A percentile compares a stretch with the other conserved stretches of the same genome.
Evolutionary conservation across 2,113 vertebrate genomes (phyloP).

Genomic region (Toxotes chatareus): DNA sequence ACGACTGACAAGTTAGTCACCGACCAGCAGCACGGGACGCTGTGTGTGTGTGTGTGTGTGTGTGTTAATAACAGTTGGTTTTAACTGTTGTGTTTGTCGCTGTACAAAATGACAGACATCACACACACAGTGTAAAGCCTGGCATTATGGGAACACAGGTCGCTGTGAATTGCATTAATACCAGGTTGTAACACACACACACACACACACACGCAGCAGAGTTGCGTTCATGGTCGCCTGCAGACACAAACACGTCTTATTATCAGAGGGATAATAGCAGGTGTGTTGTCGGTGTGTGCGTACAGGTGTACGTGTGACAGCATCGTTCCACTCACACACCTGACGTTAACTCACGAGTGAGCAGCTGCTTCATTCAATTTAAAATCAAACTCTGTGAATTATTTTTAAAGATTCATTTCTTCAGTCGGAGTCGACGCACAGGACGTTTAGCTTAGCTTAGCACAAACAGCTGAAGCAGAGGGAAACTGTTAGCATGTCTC

Average conservation of each 20-base stretch:
- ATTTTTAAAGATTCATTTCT: too few relatives aligned
- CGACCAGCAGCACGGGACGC: neutral
- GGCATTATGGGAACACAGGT: conserved; percentile 50
- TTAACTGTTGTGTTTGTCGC: conserved; percentile 35
- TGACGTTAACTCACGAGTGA: conserved; percentile 16
- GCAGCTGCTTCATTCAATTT: too few relatives aligned
- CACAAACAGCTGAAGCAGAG: too few relatives aligned
- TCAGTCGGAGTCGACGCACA: too few relatives aligned
- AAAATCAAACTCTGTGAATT: too few relatives aligned
- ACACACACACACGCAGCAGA: neutral
- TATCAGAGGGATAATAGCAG: conserved; percentile 57
- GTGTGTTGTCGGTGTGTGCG: conserved; percentile 45
- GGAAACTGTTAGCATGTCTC: too few relatives aligned
- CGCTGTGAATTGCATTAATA: conserved; percentile 10
- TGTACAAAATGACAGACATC: conserved; percentile 36
- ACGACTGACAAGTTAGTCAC: conserved; percentile 34
- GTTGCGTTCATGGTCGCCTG: conserved; percentile 1
- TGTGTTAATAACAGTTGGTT: conserved; percentile 43
- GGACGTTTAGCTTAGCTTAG: too few relatives aligned
- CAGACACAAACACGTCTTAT: conserved; percentile 53
- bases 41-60: conserved; percentile 1
- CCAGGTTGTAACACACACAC: conserved; percentile 32
- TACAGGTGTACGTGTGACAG: neutral
- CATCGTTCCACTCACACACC: conserved; percentile 13
- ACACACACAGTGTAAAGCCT: conserved; percentile 37